These are phyloP conservation scores for Drosophila pandora DNA, from an alignment of 1,140 invertebrate genomes.

Conservation along the genomic window DNA sequence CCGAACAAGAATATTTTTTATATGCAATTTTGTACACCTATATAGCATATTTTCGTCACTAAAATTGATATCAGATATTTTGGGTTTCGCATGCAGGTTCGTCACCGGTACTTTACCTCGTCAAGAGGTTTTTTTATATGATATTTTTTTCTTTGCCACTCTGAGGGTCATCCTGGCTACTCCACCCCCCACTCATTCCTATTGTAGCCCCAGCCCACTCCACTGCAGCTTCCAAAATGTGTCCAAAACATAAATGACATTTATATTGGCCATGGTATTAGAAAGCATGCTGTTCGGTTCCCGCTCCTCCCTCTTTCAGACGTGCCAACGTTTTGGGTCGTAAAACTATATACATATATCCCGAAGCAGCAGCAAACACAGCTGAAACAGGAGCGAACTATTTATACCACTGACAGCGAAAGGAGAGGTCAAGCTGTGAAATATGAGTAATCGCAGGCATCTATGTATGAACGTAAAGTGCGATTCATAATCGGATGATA, in stretches of 20 bases:
- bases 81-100: too few relatives aligned
- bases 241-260: slow-evolving; percentile 78
- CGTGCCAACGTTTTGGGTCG: slow-evolving; percentile 54
- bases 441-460: slow-evolving; percentile 59
- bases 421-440: slow-evolving; percentile 70
- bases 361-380: slow-evolving; percentile 30
- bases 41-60: too few relatives aligned
- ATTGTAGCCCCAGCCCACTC: slow-evolving; percentile 1
- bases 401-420: slow-evolving; percentile 49
- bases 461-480: slow-evolving; percentile 22
- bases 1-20: too few relatives aligned
- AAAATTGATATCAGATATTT: too few relatives aligned
- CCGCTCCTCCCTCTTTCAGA: slow-evolving; percentile 13
- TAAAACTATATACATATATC: slow-evolving; percentile 39
- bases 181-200: background rate
- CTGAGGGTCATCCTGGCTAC: slow-evolving; percentile 23
- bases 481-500: slow-evolving; percentile 35
- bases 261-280: slow-evolving; percentile 79
- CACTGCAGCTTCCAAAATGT: slow-evolving; percentile 44
- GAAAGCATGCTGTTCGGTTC: slow-evolving; percentile 41
- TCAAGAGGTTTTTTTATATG: too few relatives aligned
- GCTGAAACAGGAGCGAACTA: slow-evolving; percentile 57
- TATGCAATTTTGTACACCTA: too few relatives aligned
- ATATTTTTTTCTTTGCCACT: slow-evolving; percentile 12
- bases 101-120: too few relatives aligned